A percentile compares a stretch with the other conserved stretches of the same genome.
Conservation (phyloP, 2,888 invertebrate species). For the Polydrusus tereticollis region DNA sequence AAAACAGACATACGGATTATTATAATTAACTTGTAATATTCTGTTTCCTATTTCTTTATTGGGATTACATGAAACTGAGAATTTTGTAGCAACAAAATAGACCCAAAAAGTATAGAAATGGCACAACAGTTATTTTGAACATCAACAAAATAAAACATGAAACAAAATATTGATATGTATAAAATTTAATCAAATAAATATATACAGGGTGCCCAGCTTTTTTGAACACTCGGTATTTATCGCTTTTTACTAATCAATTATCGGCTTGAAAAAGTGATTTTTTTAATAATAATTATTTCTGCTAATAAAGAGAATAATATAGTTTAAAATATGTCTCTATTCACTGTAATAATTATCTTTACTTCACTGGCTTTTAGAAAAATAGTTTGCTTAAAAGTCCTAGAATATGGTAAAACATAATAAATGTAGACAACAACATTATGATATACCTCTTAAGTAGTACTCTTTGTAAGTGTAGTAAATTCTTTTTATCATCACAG, state of each 20-base stretch:
- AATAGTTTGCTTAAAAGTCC: too few relatives aligned
- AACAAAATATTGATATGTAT: neutral
- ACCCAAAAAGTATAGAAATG: conserved; percentile 22
- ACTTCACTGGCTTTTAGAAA: too few relatives aligned
- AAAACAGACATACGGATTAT: neutral
- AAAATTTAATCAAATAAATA: neutral
- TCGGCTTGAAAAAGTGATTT: too few relatives aligned
- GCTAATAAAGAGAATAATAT: too few relatives aligned
- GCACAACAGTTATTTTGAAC: conserved; percentile 37
- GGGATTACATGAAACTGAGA: conserved; percentile 6
- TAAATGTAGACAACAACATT: neutral
- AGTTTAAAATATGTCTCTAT: too few relatives aligned
- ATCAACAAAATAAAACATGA: conserved; percentile 23
- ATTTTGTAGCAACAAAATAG: conserved; percentile 18
- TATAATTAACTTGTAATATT: neutral
- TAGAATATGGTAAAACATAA: too few relatives aligned
- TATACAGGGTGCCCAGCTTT: too few relatives aligned
- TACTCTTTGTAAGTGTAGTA: conserved; percentile 2
- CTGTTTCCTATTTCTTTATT: neutral
- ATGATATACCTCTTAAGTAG: neutral
- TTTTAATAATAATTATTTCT: too few relatives aligned
- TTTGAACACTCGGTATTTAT: too few relatives aligned
- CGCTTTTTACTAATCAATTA: too few relatives aligned
- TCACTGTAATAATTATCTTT: too few relatives aligned
- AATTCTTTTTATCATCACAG: conserved; percentile 46